Base-by-base conservation (phyloP, 2,888 invertebrate species). In the Leptinotarsa haldemani region DNA sequence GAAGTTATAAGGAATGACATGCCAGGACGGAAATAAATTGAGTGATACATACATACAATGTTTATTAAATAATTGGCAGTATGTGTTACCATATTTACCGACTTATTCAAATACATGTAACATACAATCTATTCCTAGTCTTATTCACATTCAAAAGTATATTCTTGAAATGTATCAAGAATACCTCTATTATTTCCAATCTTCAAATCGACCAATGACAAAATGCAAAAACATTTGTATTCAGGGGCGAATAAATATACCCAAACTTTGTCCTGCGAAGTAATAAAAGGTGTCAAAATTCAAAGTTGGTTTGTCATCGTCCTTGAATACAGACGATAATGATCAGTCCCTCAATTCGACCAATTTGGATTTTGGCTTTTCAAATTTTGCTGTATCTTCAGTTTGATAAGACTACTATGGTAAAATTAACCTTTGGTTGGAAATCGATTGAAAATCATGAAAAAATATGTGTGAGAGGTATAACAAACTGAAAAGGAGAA, bases 11-110 rank as follows among this genome's bases (percentile, higher is more conserved):
- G 40, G 40, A 40, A 40, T 40, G 40, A 40, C 40, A 40, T 40
- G 40, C 9, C 40, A 40, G 40, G 40, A 69, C 20, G 1, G 63
- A 65, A 20, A 52, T 46, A 16, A 20, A 63, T 47, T n/a, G n/a
- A 52, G 18, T 9, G 56, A 69, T 74, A 48, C 73, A 74, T 77
- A 75, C 76, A 77, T 82, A 80, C 79, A 81, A 78, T 80, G 82
- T 86, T 86, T 85, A 85, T 85, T 86, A 84, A 84, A 85, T 84
- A 84, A 85, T 85, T 86, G 86, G 86, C 86, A 86, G 86, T 86
- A 84, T 81, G 83, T 83, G 84, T 84, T 83, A 85, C 83, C 83
- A 84, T 83, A 80, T 82, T 82, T 80, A 82, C 81, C 80, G 75
- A 80, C 79, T 80, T 82, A 83, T 71, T 74, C 75, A 75, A 80